These are phyloP conservation scores for Galeruca laticollis DNA, from an alignment of 2,888 invertebrate genomes.

Conservation along the genomic window DNA sequence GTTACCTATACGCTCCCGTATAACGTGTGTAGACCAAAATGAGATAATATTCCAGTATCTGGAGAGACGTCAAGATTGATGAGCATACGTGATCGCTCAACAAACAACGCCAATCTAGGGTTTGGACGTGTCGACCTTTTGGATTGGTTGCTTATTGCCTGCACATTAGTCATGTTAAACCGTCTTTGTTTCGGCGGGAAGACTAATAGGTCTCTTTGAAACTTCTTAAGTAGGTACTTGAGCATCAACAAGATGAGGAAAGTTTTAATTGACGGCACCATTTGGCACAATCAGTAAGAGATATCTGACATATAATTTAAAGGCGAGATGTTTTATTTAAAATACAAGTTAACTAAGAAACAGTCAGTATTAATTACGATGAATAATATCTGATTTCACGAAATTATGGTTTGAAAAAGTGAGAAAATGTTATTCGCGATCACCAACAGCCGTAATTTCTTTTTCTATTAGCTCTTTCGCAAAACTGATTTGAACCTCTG, in stretches of 20 bases:
- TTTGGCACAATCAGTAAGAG: slow-evolving; percentile 5
- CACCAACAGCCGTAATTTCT: too few relatives aligned
- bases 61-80: slow-evolving; percentile 56
- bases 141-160: slow-evolving; percentile 55
- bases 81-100: slow-evolving; percentile 59
- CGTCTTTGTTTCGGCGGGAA: slow-evolving; percentile 38
- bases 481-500: too few relatives aligned
- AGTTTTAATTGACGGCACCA: slow-evolving; percentile 1
- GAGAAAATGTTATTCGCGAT: too few relatives aligned
- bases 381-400: too few relatives aligned
- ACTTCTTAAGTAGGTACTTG: slow-evolving; percentile 22
- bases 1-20: slow-evolving; percentile 12
- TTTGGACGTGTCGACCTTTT: slow-evolving; percentile 57
- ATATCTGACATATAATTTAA: too few relatives aligned
- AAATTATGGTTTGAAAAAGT: too few relatives aligned
- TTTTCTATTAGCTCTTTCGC: too few relatives aligned
- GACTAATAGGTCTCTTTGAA: slow-evolving; percentile 35
- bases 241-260: slow-evolving; percentile 8
- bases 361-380: too few relatives aligned
- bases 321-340: too few relatives aligned
- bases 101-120: slow-evolving; percentile 61
- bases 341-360: too few relatives aligned
- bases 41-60: slow-evolving; percentile 24
- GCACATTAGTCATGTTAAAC: slow-evolving; percentile 50
- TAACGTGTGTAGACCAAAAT: slow-evolving; percentile 20